Base-by-base conservation (phyloP, 1,140 invertebrate species). In the Macrobrachium rosenbergii region DNA sequence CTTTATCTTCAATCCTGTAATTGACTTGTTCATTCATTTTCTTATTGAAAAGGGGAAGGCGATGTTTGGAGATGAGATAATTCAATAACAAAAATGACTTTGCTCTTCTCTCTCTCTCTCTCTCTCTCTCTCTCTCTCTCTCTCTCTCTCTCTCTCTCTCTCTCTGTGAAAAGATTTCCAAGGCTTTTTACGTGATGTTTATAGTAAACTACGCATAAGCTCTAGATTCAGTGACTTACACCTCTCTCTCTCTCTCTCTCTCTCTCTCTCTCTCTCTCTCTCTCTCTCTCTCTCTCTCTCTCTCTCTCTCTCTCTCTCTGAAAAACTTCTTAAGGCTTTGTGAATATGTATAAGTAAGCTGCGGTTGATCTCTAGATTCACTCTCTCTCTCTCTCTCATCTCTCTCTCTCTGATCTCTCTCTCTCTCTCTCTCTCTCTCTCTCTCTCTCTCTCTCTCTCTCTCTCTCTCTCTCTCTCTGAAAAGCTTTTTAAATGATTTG, bases 111-210 rank as follows among this genome's bases (percentile, higher is more conserved):
- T 76, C 73, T 76, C 73, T 76, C 73, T 76, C 73, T 76, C 73
- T 76, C 73, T 76, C 73, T 76, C 73, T 76, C 73, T 76, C 73
- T 76, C 73, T 76, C 73, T 76, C 73, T 76, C 73, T 76, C 73
- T 76, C 73, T 76, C 76, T 78, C 45, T 77, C 75, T 77, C 75
- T 77, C 75, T 77, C 75, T 77, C 75, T 77, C 75, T 77, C 69
- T 73, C 69, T 2, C 69, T 73, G 2, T 12, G 5, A 69, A 10
- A 69, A 28, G 5, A 69, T 37, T 37, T 1, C 28, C 28, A 2
- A 37, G 28, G 28, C 3, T 37, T 37, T 37, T 37, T 37, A 2
- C 28, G 28, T 37, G 1, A 37, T 37, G 28, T 37, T 2, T 3
- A 3, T 37, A 37, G 28, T 37, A 2, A 37, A 37, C 73, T 45